A percentile compares a stretch with the other conserved stretches of the same genome.
phyloP scores from a whole-genome alignment of 2,113 vertebrate genomes.

The Meles meles region DNA sequence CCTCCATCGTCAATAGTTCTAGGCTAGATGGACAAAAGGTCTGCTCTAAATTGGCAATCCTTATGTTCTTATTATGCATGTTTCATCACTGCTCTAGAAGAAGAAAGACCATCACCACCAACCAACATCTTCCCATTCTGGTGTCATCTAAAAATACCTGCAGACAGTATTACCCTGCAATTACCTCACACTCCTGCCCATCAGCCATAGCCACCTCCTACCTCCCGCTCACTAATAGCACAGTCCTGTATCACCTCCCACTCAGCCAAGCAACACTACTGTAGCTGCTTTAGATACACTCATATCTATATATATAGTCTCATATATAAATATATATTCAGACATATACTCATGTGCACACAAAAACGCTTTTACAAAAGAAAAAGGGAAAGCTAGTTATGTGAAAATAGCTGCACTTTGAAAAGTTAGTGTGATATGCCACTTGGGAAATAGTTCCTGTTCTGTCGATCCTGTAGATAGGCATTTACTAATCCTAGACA shows the following conservation, averaged over 20 bases:
- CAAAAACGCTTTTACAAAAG: constrained; percentile 78
- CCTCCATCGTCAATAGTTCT: not conserved
- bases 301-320: constrained; percentile 82
- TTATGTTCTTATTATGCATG: constrained; percentile 6
- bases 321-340: constrained; percentile 77
- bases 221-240: constrained; percentile 87
- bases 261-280: constrained; percentile 82
- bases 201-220: constrained; percentile 85
- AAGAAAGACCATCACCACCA: constrained; percentile 68
- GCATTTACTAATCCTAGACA: not conserved
- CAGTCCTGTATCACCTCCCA: constrained; percentile 87
- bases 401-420: constrained; percentile 71
- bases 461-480: not conserved
- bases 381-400: constrained; percentile 69
- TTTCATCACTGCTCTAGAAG: constrained; percentile 57
- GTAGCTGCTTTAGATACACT: constrained; percentile 83
- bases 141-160: constrained; percentile 83
- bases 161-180: constrained; percentile 79
- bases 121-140: constrained; percentile 77
- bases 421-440: constrained; percentile 54
- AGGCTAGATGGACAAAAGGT: constrained; percentile 41
- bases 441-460: not conserved
- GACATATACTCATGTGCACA: constrained; percentile 76
- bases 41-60: constrained; percentile 37
- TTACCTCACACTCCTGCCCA: constrained; percentile 81